Conservation (phyloP, 1,140 invertebrate genomes). For the Drosophila willistoni region DNA sequence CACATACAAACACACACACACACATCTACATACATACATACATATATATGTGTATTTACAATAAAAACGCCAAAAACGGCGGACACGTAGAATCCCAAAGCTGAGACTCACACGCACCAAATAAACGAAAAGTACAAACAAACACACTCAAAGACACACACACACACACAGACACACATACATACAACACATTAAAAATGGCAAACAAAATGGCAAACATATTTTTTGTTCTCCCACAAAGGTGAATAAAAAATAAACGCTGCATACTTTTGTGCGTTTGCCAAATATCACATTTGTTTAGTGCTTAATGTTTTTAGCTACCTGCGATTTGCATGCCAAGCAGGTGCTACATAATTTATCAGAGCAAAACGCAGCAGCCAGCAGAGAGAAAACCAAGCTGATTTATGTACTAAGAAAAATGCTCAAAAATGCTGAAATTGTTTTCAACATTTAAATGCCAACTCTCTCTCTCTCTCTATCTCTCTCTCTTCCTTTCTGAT, state of each 20-base stretch:
- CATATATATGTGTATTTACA: neutral
- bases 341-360: slow-evolving; percentile 74
- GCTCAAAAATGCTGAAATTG: slow-evolving; percentile 33
- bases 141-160: slow-evolving; percentile 13
- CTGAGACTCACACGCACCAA: slow-evolving; percentile 36
- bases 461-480: slow-evolving; percentile 18
- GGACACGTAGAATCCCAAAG: slow-evolving; percentile 24
- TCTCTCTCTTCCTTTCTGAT: neutral
- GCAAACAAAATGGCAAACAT: slow-evolving; percentile 81
- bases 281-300: slow-evolving; percentile 74
- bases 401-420: slow-evolving; percentile 68
- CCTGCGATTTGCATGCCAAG: slow-evolving; percentile 69
- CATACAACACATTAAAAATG: slow-evolving; percentile 74
- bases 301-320: slow-evolving; percentile 69
- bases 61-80: slow-evolving; percentile 39
- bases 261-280: slow-evolving; percentile 43
- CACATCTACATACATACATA: slow-evolving; percentile 31
- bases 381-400: slow-evolving; percentile 44
- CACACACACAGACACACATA: slow-evolving; percentile 12
- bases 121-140: slow-evolving; percentile 23
- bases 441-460: slow-evolving; percentile 58
- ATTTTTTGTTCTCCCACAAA: slow-evolving; percentile 58
- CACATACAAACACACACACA: slow-evolving; percentile 43
- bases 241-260: slow-evolving; percentile 62
- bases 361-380: slow-evolving; percentile 33